Base-by-base conservation (phyloP, 2,797 vertebrate species). In the Protonibea diacanthus region DNA sequence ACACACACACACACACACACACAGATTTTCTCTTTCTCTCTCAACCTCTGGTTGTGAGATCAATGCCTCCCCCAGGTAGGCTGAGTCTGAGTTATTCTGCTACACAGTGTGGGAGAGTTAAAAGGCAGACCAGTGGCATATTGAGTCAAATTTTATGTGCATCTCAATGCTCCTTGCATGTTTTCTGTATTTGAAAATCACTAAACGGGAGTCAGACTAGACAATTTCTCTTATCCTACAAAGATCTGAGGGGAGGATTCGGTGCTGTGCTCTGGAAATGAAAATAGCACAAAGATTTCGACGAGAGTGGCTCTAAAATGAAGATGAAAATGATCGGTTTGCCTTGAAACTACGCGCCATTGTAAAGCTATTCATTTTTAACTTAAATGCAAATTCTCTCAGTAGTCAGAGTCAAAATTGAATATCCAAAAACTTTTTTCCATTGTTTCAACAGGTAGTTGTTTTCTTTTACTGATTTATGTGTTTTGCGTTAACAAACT, bases 41-140 rank as follows among this genome's bases (percentile, higher is more conserved):
- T 71, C 71, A 71, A 72, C 61, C 75, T 79, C 73, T 82, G 65
- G 78, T 81, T 88, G 83, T 74, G 71, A 87, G 88, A 91, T 91
- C 86, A 90, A 88, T 92, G 74, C 78, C 71, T 87, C 81, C 72
- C 72, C 59, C 84, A 87, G 87, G 80, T 89, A 86, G 71, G 69
- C 64, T 57, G 59, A 72, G 65, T 82, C 85, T 87, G 85, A 87
- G 72, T 73, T 86, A 78, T 83, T 80, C 80, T 78, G 74, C 83
- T 78, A 80, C 81, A 89, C 70, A 76, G 80, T 80, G 65, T 79
- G 81, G 74, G 78, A 68, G 82, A 89, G 87, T 90, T 86, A 81
- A 85, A 90, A 86, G 76, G 72, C 21, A 80, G 74, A 83, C 71
- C 80, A 67, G 47, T 72, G 66, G 80, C 77, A 80, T 45, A 87